Conservation (phyloP, 1,140 invertebrate species). For the Lysiphlebus fabarum region DNA sequence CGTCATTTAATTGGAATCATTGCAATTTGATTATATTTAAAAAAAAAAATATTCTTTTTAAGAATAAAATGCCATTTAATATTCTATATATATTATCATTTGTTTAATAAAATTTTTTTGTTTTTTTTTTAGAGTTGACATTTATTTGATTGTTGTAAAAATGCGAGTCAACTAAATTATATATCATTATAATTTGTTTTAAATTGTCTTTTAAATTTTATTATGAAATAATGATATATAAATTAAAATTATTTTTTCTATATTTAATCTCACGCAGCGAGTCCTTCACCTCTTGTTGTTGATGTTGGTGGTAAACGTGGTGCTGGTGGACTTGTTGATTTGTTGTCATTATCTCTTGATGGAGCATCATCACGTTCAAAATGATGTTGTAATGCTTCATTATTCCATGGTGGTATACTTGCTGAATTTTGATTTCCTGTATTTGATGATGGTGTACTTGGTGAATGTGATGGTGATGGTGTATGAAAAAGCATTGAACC, state of each 20-base stretch:
- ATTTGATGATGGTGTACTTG: conserved; percentile 45
- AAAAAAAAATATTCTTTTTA: not conserved
- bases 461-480: conserved; percentile 47
- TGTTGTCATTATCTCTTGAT: conserved; percentile 36
- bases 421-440: conserved; percentile 46
- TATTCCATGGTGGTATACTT: conserved; percentile 43
- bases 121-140: not conserved
- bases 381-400: conserved; percentile 45
- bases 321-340: conserved; percentile 42
- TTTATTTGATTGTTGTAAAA: too few relatives aligned
- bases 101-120: not conserved
- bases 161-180: too few relatives aligned
- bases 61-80: conserved; percentile 1
- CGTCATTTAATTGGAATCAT: not conserved
- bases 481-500: conserved; percentile 51
- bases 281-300: conserved; percentile 52
- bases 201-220: too few relatives aligned
- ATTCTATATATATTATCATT: conserved; percentile 2
- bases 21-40: not conserved
- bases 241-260: too few relatives aligned
- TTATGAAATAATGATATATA: too few relatives aligned
- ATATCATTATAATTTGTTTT: too few relatives aligned
- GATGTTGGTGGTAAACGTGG: conserved; percentile 46
- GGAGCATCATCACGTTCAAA: conserved; percentile 44
- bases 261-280: conserved; percentile 48